Base-by-base conservation (phyloP, 2,888 invertebrate species). In the Ethmia dodecea region DNA sequence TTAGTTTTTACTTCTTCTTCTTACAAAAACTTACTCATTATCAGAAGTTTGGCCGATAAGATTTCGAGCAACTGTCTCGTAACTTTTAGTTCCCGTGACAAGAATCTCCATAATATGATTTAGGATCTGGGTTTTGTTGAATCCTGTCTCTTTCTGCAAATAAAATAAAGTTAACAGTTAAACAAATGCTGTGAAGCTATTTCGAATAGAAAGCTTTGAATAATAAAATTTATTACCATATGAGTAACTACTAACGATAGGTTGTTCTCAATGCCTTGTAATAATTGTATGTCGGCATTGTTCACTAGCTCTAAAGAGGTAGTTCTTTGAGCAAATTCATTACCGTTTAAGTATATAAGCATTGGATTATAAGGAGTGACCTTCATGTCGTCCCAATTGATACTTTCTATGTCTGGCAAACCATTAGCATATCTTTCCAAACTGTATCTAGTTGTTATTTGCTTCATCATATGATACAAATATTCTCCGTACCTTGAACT, bases 341-440 rank as follows among this genome's bases (percentile, higher is more conserved):
- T 69, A 28, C 92, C 92, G 48, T 91, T 90, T 37, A 88, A 87
- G 60, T 89, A 89, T 41, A 89, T 78, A 47, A 92, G 62, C 60
- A 87, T 86, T 6, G 92, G 89, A 55, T 90, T 81, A 49, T 89
- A 92, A 18, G 89, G 86, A 30, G 77, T 68, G 34, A 77, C 61
- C 32, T 88, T 61, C 22, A 83, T 67, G 20, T 73, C 55, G 54
- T 84, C 65, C 84, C 86, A 89, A 48, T 86, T 76, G 43, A 91
- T 74, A 16, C 79, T 73, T 10, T 88, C 81, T 44, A 91, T 72
- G 38, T 89, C 88, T 5, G 88, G 87, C 35, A 92, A 57, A 13
- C 87, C 89, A 59, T 92, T 89, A n/a, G 92, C 88, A 47, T 92
- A 81, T 56, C 93, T 89, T 65, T 93, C 93, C 52, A 92, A 73